A percentile compares a stretch with the other conserved stretches of the same genome.
Evolutionary conservation across 2,113 vertebrate genomes (phyloP).

Genomic region (Microtus richardsoni): DNA sequence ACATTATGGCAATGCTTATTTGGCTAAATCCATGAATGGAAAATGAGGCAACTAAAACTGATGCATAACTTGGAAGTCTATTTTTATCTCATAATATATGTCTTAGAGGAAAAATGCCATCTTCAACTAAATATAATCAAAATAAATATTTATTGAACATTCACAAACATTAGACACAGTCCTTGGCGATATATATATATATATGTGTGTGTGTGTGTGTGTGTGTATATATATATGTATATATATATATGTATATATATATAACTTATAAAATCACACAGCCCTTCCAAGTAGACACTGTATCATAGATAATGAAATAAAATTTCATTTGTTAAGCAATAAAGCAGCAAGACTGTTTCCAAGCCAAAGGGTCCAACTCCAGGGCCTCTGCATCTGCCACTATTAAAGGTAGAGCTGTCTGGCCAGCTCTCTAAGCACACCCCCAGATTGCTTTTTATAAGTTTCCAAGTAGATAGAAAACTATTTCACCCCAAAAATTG

Average conservation of each 20-base stretch:
- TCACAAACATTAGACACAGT: not conserved
- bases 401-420: not conserved
- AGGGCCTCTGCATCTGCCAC: not conserved
- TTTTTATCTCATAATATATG: not conserved
- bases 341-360: not conserved
- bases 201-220: too few species aligned
- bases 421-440: not conserved
- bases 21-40: constrained; percentile 43
- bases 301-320: constrained; percentile 38
- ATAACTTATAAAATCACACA: not conserved
- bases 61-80: not conserved
- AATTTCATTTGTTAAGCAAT: constrained; percentile 6
- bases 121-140: constrained; percentile 39
- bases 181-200: not conserved
- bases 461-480: constrained; percentile 24
- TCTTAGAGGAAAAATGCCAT: not conserved
- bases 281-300: not conserved
- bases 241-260: not conserved
- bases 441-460: not conserved
- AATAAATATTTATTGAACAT: constrained; percentile 41
- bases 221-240: too few species aligned
- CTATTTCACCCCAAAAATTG: constrained; percentile 13
- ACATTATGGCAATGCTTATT: not conserved
- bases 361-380: not conserved
- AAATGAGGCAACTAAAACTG: not conserved